These are phyloP conservation scores for Acanthurus tractus DNA, from an alignment of 2,797 vertebrate species.

Conservation along the genomic window DNA sequence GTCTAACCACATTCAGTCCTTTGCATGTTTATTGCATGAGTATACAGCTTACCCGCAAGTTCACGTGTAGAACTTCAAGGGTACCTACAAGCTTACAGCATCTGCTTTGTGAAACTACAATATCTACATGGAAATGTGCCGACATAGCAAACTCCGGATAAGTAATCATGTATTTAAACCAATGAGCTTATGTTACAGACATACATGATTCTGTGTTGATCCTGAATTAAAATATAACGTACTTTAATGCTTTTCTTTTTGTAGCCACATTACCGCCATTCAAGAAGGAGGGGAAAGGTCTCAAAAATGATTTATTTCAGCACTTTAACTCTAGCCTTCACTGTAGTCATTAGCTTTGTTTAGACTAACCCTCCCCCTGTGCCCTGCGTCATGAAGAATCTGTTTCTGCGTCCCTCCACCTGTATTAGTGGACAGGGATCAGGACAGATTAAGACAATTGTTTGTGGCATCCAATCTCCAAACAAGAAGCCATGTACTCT, in stretches of 20 bases:
- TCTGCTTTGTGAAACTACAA: conserved; percentile 39
- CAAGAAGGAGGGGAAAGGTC: conserved; percentile 78
- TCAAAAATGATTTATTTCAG: conserved; percentile 43
- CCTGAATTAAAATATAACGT: conserved; percentile 43
- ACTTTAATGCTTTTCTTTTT: conserved; percentile 68
- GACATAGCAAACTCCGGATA: conserved; percentile 13
- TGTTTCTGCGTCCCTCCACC: conserved; percentile 28
- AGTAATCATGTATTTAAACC: conserved; percentile 61
- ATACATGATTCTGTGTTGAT: conserved; percentile 58
- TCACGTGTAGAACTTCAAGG: conserved; percentile 21
- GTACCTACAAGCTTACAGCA: conserved; percentile 18
- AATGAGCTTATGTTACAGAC: conserved; percentile 16
- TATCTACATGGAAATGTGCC: conserved; percentile 13
- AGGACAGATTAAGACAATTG: conserved; percentile 29
- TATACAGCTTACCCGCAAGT: conserved; percentile 37
- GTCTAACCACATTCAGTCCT: conserved; percentile 68
- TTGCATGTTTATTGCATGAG: conserved; percentile 77
- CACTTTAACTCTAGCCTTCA: conserved; percentile 45
- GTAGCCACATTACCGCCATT: conserved; percentile 76
- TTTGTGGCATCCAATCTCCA: conserved; percentile 14
- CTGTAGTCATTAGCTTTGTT: conserved; percentile 45
- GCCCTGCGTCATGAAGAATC: conserved; percentile 30
- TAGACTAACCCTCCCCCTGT: conserved; percentile 62
- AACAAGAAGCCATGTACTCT: conserved; percentile 26
- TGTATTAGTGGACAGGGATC: conserved; percentile 27